Evolutionary conservation across 2,888 invertebrate genomes (phyloP), one percentile per base, ranked within the genome.

Genomic region (Cephus sareptanus): DNA sequence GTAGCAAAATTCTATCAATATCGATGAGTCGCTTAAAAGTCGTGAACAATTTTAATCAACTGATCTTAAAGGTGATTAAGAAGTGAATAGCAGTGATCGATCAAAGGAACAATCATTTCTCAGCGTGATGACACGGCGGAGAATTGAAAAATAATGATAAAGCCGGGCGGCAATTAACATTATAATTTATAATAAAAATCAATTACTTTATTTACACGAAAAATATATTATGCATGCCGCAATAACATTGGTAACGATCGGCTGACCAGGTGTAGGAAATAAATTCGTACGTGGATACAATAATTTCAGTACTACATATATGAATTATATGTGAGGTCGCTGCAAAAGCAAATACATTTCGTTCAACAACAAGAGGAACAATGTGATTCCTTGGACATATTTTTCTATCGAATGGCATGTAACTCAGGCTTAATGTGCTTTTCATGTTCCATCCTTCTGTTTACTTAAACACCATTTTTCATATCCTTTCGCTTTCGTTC

Each of bases 401-500:
- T 56, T 56, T 56, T 56, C 56, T 56, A 23, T 23, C 23, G 23
- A 56, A 56, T 56, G 56, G 83, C 85, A 87, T 80, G 87, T 86
- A 87, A 87, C 84, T 83, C 86, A 80, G 78, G 81, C 82, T 81
- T 82, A 84, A 82, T 84, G 84, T 85, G 85, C 83, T 79, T 80
- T 78, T 77, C 75, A 56, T 9, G 56, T 56, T 56, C 2, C 40
- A 40, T 56, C 9, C 6, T 2, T 56, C 9, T 2, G 23, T 56
- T 56, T 56, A 30, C 31, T 71, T 30, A 33, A 33, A n/a, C 34
- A 11, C 23, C 34, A 71, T 71, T 33, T 71, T 30, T 34, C 13
- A 9, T 71, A 15, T 30, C 30, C 30, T 71, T 23, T 71, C 31
- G 31, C 34, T 71, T 30, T 71, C 30, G 71, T 30, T 71, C 71